Evolutionary conservation across 2,797 vertebrate genomes (phyloP), one percentile per base, ranked within the genome.

Genomic region (Schizopygopsis malacanthus): DNA sequence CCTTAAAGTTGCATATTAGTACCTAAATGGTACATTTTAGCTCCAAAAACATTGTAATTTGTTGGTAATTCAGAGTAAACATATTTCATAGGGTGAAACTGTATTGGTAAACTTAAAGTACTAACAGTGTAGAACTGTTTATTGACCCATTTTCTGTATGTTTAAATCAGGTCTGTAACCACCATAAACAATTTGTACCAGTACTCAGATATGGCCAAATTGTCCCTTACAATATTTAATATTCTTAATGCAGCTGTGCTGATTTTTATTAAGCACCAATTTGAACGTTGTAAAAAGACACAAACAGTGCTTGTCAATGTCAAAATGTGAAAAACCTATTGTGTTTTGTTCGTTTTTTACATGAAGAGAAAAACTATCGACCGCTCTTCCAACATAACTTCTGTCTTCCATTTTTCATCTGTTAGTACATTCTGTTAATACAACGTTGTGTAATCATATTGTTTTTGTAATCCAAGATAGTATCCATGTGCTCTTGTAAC

Each of bases 1-100:
- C 54, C 54, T 56, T 56, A 56, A 56, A 56, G 54, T 2, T 18
- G 8, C 54, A 10, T n/a, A 10, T 59, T 59, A 61, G 10, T 25
- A 25, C 56, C 56, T 25, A n/a, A 59, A 61, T 61, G 10, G 56
- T 25, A 61, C 4, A 4, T 61, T 61, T 61, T 25, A n/a, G 8
- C 10, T 2, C 33, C 33, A 33, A 33, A 33, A 33, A 33, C 2
- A 0, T 33, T 3, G 33, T 0, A 33, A 33, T 33, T 33, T 33
- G 76, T 69, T 83, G 83, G 70, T 56, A 59, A 59, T 83, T 83
- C 41, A 69, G 28, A 52, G 39, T 25, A 50, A 71, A 10, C 9
- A 28, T 81, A 52, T 79, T 43, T 80, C 70, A 78, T 61, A 25
- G 20, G 54, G 8, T 61, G 10, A 22, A 12, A n/a, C 4, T 61